Conservation (phyloP, 30 jellyfish, hydroid and myxozoan species). For the Hydra vulgaris region DNA sequence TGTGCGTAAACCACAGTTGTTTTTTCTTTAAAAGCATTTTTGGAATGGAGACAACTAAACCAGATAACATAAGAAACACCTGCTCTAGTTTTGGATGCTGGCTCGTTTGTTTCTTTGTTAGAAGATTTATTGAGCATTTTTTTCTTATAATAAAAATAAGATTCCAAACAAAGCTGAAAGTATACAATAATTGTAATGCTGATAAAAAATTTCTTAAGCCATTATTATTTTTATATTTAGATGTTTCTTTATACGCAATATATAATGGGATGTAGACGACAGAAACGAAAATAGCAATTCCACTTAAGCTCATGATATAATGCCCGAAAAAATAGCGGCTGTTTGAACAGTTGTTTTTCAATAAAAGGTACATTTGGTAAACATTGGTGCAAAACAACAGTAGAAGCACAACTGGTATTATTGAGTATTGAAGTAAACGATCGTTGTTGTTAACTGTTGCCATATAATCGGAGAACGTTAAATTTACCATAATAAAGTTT, state of each 20-base stretch:
- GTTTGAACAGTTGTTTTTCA: background rate
- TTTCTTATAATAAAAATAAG: background rate
- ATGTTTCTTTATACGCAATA: background rate
- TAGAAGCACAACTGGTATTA: background rate
- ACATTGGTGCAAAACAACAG: background rate
- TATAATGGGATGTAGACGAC: background rate
- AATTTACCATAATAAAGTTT: background rate
- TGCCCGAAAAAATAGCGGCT: background rate
- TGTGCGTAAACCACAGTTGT: background rate
- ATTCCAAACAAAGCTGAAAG: background rate
- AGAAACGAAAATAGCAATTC: background rate
- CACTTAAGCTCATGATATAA: background rate
- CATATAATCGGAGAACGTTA: background rate
- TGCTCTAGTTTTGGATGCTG: background rate
- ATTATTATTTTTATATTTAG: background rate
- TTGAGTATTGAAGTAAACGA: background rate
- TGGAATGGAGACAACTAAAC: background rate
- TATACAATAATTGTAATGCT: background rate
- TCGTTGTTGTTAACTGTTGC: background rate
- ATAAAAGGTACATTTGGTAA: background rate
- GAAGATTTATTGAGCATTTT: background rate
- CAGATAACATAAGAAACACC: background rate
- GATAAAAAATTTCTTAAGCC: background rate
- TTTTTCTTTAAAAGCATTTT: no score
- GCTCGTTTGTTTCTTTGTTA: background rate